Percentiles rank a stretch among this genome's conserved stretches.
Evolutionary conservation across 2,113 vertebrate species (phyloP).

Genomic region (Clarias magur): DNA sequence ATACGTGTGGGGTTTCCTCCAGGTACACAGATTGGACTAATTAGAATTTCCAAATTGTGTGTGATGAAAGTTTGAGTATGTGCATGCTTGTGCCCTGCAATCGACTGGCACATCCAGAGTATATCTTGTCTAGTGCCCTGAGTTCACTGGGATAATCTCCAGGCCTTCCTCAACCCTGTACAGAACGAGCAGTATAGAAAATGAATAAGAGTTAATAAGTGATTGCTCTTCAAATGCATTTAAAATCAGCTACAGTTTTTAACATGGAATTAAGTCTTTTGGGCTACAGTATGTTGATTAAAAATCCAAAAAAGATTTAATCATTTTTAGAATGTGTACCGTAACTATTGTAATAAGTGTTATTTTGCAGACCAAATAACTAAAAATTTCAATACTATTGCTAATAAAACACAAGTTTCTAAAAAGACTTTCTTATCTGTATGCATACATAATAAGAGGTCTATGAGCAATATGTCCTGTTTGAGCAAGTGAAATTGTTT

Average conservation of each 20-base stretch:
- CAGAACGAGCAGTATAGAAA: too few species aligned
- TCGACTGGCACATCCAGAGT: too few species aligned
- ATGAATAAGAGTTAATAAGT: too few species aligned
- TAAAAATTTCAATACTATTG: too few species aligned
- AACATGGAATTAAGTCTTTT: background rate
- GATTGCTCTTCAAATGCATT: background rate
- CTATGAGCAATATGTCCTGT: conserved; percentile 8
- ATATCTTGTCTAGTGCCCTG: too few species aligned
- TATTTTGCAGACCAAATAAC: background rate
- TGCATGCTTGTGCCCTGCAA: too few species aligned
- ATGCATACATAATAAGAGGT: background rate
- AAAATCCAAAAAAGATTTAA: background rate
- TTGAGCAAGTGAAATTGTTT: conserved; percentile 24
- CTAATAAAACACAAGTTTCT: background rate
- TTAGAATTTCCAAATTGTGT: too few species aligned
- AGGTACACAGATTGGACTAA: too few species aligned
- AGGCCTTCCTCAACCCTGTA: too few species aligned
- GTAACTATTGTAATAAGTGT: background rate
- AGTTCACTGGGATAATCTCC: too few species aligned
- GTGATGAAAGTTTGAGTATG: too few species aligned
- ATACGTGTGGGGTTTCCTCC: too few species aligned
- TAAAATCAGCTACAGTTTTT: background rate
- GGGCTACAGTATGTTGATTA: background rate
- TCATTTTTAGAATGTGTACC: background rate
- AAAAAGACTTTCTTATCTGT: background rate